phyloP scores from a whole-genome alignment of 2,888 invertebrate genomes.

The Cybosia mesomella region DNA sequence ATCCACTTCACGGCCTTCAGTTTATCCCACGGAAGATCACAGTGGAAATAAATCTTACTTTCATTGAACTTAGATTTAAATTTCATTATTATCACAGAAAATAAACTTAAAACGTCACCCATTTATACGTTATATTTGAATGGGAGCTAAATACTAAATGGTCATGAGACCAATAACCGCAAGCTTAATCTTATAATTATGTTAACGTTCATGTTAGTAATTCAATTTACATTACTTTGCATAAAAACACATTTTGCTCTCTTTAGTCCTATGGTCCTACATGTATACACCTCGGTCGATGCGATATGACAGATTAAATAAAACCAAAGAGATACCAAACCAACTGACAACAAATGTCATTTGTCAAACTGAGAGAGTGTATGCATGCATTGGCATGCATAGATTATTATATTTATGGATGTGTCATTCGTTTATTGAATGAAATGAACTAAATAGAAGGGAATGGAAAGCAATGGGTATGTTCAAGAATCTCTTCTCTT shows the following conservation, averaged over 20 bases:
- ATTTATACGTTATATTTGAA: slow-evolving; percentile 67
- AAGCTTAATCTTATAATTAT: slow-evolving; percentile 63
- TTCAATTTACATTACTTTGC: slow-evolving; percentile 72
- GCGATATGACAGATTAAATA: slow-evolving; percentile 58
- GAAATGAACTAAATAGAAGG: neutral
- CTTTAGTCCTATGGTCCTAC: slow-evolving; percentile 42
- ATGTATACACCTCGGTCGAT: slow-evolving; percentile 61
- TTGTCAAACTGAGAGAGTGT: neutral
- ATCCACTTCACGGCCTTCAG: slow-evolving; percentile 90
- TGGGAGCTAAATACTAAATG: slow-evolving; percentile 67
- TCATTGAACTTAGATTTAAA: slow-evolving; percentile 85
- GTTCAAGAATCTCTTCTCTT: neutral
- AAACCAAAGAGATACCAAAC: too few species aligned
- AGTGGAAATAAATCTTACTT: slow-evolving; percentile 81
- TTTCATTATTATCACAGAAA: slow-evolving; percentile 85
- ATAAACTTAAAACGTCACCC: slow-evolving; percentile 84
- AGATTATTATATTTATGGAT: too few species aligned
- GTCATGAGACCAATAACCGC: slow-evolving; percentile 75
- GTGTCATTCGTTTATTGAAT: neutral
- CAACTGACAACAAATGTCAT: slow-evolving; percentile 12
- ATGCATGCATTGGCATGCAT: too few species aligned
- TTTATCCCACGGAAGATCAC: slow-evolving; percentile 80
- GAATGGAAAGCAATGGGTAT: neutral
- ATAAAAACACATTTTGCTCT: slow-evolving; percentile 55
- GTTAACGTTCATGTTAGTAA: slow-evolving; percentile 73